phyloP scores from a whole-genome alignment of 1,140 invertebrate genomes.

The Euura lappo region DNA sequence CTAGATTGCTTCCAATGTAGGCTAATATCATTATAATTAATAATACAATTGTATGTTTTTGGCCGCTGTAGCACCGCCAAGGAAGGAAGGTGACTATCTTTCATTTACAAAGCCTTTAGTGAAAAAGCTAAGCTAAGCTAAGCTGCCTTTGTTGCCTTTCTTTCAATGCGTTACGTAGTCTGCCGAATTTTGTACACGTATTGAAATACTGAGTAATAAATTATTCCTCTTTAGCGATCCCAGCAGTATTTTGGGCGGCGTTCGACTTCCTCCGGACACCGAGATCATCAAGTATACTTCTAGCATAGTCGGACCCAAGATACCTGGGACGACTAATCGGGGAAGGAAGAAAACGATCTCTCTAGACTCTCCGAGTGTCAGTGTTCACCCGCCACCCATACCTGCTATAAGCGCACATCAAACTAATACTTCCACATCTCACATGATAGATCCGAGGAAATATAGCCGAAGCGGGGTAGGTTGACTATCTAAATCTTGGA shows the following conservation, averaged over 20 bases:
- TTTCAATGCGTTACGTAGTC: neutral
- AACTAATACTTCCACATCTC: conserved; percentile 45
- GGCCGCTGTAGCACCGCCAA: conserved; percentile 45
- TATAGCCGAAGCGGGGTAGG: conserved; percentile 52
- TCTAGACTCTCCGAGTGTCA: conserved; percentile 79
- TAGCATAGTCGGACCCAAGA: conserved; percentile 81
- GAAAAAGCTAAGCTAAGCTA: conserved; percentile 6
- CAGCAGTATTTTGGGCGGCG: conserved; percentile 78
- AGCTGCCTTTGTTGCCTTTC: conserved; percentile 13
- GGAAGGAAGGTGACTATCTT: conserved; percentile 50
- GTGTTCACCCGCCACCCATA: conserved; percentile 61
- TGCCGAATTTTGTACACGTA: no score
- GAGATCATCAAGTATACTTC: conserved; percentile 90
- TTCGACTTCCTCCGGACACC: conserved; percentile 83
- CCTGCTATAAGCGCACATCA: conserved; percentile 51
- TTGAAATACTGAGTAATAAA: no score
- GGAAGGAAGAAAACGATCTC: conserved; percentile 87
- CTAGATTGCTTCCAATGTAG: no score
- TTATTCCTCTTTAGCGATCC: conserved; percentile 68
- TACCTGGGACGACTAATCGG: conserved; percentile 80
- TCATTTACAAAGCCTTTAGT: neutral
- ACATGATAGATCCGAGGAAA: conserved; percentile 53
- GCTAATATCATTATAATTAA: neutral
- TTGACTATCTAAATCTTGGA: neutral
- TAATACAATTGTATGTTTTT: neutral